phyloP scores from a whole-genome alignment of 1,140 invertebrate genomes.

The Ctenoplectra terminalis region DNA sequence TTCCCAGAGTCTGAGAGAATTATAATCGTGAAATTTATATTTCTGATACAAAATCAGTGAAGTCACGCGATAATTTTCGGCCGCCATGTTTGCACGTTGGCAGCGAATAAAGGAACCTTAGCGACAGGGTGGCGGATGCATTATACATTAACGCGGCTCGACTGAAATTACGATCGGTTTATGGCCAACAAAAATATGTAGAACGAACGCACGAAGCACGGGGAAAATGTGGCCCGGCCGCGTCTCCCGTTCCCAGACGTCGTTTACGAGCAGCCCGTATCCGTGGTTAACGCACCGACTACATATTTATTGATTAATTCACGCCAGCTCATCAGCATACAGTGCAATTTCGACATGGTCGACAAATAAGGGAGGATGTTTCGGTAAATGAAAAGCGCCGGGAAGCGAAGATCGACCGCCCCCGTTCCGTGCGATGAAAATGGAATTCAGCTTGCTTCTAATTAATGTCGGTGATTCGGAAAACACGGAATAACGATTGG shows the following conservation, averaged over 20 bases:
- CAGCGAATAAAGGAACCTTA: neutral
- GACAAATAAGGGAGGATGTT: constrained; percentile 15
- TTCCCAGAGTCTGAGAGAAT: too few species aligned
- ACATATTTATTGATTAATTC: constrained; percentile 79
- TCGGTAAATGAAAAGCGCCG: constrained; percentile 13
- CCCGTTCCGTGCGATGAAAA: neutral
- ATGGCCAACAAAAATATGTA: constrained; percentile 6
- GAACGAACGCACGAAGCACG: neutral
- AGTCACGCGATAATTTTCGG: neutral
- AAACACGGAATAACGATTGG: neutral
- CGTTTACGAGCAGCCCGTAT: constrained; percentile 71
- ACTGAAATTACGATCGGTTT: constrained; percentile 42
- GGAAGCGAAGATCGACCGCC: neutral
- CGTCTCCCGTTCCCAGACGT: constrained; percentile 74
- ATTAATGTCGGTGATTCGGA: neutral
- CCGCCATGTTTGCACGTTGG: neutral
- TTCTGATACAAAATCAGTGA: neutral
- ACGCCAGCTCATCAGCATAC: constrained; percentile 50
- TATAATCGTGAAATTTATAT: too few species aligned
- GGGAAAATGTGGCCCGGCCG: constrained; percentile 39
- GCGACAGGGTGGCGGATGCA: neutral
- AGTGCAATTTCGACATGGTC: constrained; percentile 31
- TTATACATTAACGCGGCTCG: constrained; percentile 13
- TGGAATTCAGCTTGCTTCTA: neutral
- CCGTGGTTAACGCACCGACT: constrained; percentile 72